phyloP scores from a whole-genome alignment of 1,140 invertebrate genomes.

The Nymphalis io region DNA sequence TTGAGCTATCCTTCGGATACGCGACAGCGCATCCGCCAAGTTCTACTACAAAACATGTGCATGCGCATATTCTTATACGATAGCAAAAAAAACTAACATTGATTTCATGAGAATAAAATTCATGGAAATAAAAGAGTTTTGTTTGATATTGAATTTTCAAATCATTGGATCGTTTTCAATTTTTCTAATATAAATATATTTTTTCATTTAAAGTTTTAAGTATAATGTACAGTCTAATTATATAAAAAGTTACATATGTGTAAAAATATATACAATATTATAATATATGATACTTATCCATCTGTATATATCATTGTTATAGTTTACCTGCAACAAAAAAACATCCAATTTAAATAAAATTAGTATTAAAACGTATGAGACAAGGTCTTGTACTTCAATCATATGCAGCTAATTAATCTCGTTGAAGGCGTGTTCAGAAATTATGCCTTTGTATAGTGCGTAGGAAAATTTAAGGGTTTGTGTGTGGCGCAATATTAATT shows the following conservation, averaged over 20 bases:
- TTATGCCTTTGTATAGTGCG: conserved; percentile 52
- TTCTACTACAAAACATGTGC: conserved; percentile 2
- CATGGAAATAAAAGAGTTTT: too few relatives aligned
- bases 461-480: conserved; percentile 25
- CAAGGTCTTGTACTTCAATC: conserved; percentile 21
- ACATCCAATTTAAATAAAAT: background rate
- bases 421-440: conserved; percentile 49
- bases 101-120: too few relatives aligned
- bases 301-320: background rate
- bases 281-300: background rate
- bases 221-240: too few relatives aligned
- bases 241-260: too few relatives aligned
- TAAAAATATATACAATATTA: too few relatives aligned
- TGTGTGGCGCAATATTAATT: conserved; percentile 34
- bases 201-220: too few relatives aligned
- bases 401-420: conserved; percentile 65
- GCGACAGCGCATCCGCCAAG: conserved; percentile 11
- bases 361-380: conserved; percentile 6
- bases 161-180: too few relatives aligned
- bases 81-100: too few relatives aligned
- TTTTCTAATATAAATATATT: too few relatives aligned
- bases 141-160: too few relatives aligned
- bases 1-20: conserved; percentile 2
- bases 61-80: too few relatives aligned
- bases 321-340: conserved; percentile 40